Evolutionary conservation across 1,140 invertebrate species (phyloP).

Genomic region (Metopolophium dirhodum): DNA sequence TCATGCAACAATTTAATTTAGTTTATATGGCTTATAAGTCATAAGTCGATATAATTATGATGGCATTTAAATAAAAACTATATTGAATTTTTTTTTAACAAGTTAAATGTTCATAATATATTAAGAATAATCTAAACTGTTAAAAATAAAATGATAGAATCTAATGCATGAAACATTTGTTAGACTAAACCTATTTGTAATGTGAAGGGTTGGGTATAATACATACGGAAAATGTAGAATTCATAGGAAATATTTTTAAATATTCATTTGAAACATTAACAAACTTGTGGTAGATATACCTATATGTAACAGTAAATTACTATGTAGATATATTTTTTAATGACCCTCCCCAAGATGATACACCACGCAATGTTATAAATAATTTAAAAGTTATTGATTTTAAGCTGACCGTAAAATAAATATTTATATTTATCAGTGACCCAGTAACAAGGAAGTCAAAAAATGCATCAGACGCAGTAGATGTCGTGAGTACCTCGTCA

Average conservation of each 20-base stretch:
- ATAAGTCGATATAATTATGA: too few relatives aligned
- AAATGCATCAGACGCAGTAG: neutral
- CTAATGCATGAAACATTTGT: neutral
- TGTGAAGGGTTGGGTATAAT: neutral
- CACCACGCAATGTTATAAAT: neutral
- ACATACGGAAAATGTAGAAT: neutral
- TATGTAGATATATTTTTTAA: neutral
- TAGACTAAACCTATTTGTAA: neutral
- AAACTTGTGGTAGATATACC: neutral
- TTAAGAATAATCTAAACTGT: too few relatives aligned
- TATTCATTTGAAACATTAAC: neutral
- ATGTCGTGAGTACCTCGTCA: neutral
- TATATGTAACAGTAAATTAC: neutral
- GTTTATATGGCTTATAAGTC: too few relatives aligned
- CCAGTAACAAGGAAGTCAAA: neutral
- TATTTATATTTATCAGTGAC: neutral
- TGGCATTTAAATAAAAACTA: too few relatives aligned
- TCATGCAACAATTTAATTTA: too few relatives aligned
- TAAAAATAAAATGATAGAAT: too few relatives aligned
- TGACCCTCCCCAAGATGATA: neutral
- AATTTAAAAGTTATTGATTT: slow-evolving; percentile 30
- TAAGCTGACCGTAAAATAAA: neutral
- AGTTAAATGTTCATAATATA: too few relatives aligned
- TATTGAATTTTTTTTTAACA: too few relatives aligned
- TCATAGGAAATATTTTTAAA: neutral